Conservation (phyloP, 2,888 invertebrate genomes). For the Diogma glabrata region DNA sequence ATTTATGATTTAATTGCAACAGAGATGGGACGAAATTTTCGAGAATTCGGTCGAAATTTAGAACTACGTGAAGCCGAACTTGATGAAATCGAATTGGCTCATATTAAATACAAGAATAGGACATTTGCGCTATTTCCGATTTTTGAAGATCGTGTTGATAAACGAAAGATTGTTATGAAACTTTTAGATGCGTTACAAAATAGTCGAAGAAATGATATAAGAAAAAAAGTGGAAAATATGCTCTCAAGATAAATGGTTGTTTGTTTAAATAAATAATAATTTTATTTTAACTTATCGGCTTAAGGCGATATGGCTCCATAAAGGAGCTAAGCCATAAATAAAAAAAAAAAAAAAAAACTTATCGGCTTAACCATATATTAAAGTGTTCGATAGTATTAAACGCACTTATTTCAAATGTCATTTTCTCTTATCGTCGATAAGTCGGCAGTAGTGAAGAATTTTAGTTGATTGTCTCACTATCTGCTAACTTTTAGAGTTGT, state of each 20-base stretch:
- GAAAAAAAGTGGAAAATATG: conserved; percentile 23
- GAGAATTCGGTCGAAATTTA: conserved; percentile 28
- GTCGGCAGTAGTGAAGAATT: too few relatives aligned
- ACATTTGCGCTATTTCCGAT: conserved; percentile 26
- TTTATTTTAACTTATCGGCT: too few relatives aligned
- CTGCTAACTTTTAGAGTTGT: too few relatives aligned
- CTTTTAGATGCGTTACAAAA: conserved; percentile 24
- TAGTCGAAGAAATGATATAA: conserved; percentile 26
- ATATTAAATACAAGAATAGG: conserved; percentile 25
- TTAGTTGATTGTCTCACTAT: too few relatives aligned
- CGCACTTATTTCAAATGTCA: conserved; percentile 3
- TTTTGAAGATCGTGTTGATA: conserved; percentile 27
- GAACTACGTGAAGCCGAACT: conserved; percentile 25
- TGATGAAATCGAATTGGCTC: conserved; percentile 27
- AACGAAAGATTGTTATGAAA: conserved; percentile 18
- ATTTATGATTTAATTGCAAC: conserved; percentile 27
- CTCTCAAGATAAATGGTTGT: conserved; percentile 16
- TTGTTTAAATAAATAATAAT: too few relatives aligned
- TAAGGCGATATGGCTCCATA: too few relatives aligned
- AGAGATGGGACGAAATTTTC: conserved; percentile 31
- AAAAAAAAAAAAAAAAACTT: too few relatives aligned
- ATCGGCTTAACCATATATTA: too few relatives aligned
- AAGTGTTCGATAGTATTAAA: not conserved
- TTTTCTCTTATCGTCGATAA: not conserved
- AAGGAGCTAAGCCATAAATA: too few relatives aligned